These are phyloP conservation scores for Drosophila mulleri DNA, from an alignment of 2,888 invertebrate species.

Conservation along the genomic window DNA sequence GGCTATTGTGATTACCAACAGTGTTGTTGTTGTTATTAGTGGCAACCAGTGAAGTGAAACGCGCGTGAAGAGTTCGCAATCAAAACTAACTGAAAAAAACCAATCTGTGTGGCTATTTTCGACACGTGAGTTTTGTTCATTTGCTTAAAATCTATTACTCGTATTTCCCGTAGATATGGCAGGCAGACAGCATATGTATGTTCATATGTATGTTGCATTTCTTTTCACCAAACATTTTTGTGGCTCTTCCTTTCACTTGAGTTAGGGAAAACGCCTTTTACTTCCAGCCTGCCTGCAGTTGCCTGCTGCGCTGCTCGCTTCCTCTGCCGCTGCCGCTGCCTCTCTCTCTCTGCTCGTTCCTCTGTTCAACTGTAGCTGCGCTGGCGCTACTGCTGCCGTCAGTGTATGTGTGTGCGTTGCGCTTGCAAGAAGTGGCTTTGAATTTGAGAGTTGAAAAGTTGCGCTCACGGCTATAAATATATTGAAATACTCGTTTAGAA, in stretches of 20 bases:
- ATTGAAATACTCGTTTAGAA: conserved; percentile 45
- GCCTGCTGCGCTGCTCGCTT: conserved; percentile 35
- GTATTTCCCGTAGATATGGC: conserved; percentile 52
- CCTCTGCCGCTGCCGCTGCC: background rate
- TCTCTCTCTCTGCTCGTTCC: background rate
- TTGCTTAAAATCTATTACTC: conserved; percentile 29
- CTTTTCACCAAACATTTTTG: conserved; percentile 32
- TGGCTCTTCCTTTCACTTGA: conserved; percentile 66
- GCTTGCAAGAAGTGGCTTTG: conserved; percentile 55
- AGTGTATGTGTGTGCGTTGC: conserved; percentile 56
- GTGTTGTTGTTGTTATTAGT: conserved; percentile 31
- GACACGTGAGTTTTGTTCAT: conserved; percentile 53
- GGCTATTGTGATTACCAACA: conserved; percentile 35
- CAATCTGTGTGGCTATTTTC: conserved; percentile 44
- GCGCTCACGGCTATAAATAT: conserved; percentile 67
- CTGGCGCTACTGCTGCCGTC: conserved; percentile 11
- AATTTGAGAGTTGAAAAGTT: conserved; percentile 36
- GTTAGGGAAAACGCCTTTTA: conserved; percentile 73
- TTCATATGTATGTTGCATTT: conserved; percentile 18
- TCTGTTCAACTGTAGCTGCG: conserved; percentile 9
- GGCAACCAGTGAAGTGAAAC: conserved; percentile 66
- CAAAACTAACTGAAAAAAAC: conserved; percentile 13
- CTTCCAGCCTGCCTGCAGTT: conserved; percentile 45
- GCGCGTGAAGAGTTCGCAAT: conserved; percentile 33
- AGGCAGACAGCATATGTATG: conserved; percentile 18